phyloP scores from a whole-genome alignment of 2,888 invertebrate genomes.

The Colletes collaris region DNA sequence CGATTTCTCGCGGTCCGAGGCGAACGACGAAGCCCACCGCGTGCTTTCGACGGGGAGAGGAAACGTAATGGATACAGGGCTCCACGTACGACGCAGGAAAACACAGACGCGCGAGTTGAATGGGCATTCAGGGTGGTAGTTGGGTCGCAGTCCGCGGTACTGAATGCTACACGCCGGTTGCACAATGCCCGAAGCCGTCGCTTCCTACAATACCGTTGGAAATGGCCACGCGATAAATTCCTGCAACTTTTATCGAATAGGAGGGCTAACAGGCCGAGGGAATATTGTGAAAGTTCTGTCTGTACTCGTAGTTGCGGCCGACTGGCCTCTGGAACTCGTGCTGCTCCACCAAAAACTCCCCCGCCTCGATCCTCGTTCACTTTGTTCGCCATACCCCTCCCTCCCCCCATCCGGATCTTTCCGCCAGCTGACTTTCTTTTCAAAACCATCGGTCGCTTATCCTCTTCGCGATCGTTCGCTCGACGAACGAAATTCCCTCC shows the following conservation, averaged over 20 bases:
- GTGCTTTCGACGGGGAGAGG: background rate
- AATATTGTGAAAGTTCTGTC: conserved; percentile 73
- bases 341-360: conserved; percentile 26
- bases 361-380: background rate
- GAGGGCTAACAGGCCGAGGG: conserved; percentile 71
- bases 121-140: conserved; percentile 54
- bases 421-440: conserved; percentile 23
- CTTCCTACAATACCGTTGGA: conserved; percentile 71
- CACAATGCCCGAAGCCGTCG: conserved; percentile 70
- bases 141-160: conserved; percentile 49
- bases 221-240: conserved; percentile 77
- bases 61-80: conserved; percentile 41
- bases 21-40: conserved; percentile 3
- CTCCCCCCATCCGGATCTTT: conserved; percentile 11
- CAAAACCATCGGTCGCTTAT: conserved; percentile 9
- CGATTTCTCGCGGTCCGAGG: background rate
- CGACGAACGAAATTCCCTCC: background rate
- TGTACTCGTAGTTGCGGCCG: conserved; percentile 49
- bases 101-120: conserved; percentile 65
- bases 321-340: conserved; percentile 58
- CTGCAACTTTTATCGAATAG: conserved; percentile 77
- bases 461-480: background rate
- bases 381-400: background rate
- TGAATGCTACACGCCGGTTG: conserved; percentile 60
- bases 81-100: conserved; percentile 43